Percentiles rank a stretch among this genome's conserved stretches.
Evolutionary conservation across 2,113 vertebrate species (phyloP).

Genomic region (Todiramphus saurophagus): DNA sequence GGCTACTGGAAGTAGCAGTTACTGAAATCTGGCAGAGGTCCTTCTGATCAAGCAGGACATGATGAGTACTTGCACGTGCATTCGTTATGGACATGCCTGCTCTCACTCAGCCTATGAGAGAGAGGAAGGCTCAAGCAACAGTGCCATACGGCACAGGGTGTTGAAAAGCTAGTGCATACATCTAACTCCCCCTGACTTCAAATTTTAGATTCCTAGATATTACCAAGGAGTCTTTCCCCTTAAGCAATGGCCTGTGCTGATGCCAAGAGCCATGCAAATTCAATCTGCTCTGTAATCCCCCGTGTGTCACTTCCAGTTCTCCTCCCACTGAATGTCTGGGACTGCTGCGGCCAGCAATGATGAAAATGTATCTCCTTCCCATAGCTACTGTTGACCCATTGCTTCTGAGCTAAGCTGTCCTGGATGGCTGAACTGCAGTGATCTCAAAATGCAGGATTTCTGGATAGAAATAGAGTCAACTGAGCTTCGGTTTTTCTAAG

Average conservation of each 20-base stretch:
- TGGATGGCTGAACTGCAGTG: background rate
- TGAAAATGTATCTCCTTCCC: background rate
- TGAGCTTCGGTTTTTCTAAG: background rate
- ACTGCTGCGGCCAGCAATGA: background rate
- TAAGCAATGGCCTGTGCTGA: background rate
- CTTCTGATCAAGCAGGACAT: background rate
- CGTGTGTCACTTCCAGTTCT: background rate
- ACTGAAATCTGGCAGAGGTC: background rate
- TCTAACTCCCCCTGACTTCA: background rate
- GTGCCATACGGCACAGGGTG: fast-evolving
- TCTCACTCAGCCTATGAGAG: background rate
- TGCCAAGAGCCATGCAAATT: background rate
- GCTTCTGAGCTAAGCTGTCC: background rate
- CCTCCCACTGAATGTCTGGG: fast-evolving
- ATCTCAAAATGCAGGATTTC: background rate
- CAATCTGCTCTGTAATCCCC: background rate
- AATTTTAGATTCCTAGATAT: background rate
- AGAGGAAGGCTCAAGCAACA: background rate
- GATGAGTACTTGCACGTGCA: background rate
- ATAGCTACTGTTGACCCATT: background rate
- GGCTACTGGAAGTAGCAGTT: background rate
- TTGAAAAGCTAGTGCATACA: background rate
- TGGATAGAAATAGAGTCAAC: background rate
- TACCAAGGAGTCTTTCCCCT: background rate
- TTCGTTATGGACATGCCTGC: background rate